Evolutionary conservation across 2,888 invertebrate species (phyloP), one percentile per base, ranked within the genome.

Genomic region (Euphydryas editha): DNA sequence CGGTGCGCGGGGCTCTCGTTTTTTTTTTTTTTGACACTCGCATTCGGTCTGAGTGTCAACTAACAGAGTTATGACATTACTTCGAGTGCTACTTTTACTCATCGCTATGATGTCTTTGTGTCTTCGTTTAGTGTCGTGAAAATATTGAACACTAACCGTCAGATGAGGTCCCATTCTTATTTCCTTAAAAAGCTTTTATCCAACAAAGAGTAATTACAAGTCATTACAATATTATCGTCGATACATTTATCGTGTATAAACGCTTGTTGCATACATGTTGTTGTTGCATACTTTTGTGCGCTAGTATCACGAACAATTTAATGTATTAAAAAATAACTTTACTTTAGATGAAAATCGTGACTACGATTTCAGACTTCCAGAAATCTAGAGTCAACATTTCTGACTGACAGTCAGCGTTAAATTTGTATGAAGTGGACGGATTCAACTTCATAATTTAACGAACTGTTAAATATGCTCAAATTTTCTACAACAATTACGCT

Each of bases 1-100:
- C 59, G 18, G 61, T 56, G 62, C 75, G 76, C 74, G 69, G 73
- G 72, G 70, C 70, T 70, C 75, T 75, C 76, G 72, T 76, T 77
- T 79, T 83, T 80, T 75, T 76, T 77, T 79, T 83, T 80, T 75
- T 68, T 70, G 72, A 65, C 70, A 65, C 67, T 62, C 69, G 64
- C 55, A 62, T 69, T 67, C 74, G 69, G 73, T 75, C 72, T 64
- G 63, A 74, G 74, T 71, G 65, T 63, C 69, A 58, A 54, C 59
- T 68, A 66, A 70, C 69, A 59, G 69, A 73, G 62, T 72, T 70
- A 70, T 54, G 30, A 61, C 62, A 69, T 73, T 73, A 72, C 66
- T 66, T 20, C 42, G 57, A 67, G 49, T 59, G 17, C 30, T 39
- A 10, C 24, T 59, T 55, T 42, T 42, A 62, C 21, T 17, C 36